phyloP scores from a whole-genome alignment of 2,888 invertebrate species.

The Mythimna pallens region DNA sequence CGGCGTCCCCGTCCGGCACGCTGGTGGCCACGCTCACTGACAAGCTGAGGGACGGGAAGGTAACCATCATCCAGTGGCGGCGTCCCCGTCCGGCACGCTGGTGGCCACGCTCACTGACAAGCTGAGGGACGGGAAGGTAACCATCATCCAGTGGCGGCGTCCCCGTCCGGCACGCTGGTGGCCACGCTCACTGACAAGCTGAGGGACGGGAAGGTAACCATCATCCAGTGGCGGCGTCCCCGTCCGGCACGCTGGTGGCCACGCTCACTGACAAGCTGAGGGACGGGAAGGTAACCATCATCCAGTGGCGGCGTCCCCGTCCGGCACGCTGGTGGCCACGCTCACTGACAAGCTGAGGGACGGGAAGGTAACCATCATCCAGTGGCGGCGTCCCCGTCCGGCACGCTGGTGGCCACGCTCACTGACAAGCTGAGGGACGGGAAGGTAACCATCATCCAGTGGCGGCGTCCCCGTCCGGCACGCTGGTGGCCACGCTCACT shows the following conservation, averaged over 20 bases:
- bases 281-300: constrained; percentile 77
- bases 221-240: too few species aligned
- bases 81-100: constrained; percentile 79
- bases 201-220: constrained; percentile 78
- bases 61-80: constrained; percentile 76
- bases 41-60: constrained; percentile 87
- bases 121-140: constrained; percentile 78
- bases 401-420: constrained; percentile 2
- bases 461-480: not conserved
- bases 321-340: not conserved
- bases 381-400: not conserved
- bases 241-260: not conserved
- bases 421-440: constrained; percentile 67
- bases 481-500: constrained; percentile 6
- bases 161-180: not conserved
- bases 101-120: constrained; percentile 2
- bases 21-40: constrained; percentile 76
- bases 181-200: constrained; percentile 6
- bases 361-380: not conserved
- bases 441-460: constrained; percentile 70
- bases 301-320: not conserved
- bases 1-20: constrained; percentile 82
- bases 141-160: not conserved
- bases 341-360: constrained; percentile 1
- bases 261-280: constrained; percentile 1